Percentiles rank a stretch among this genome's conserved stretches.
Evolutionary conservation across 1,140 invertebrate species (phyloP).

Genomic region (Drosophila asahinai): DNA sequence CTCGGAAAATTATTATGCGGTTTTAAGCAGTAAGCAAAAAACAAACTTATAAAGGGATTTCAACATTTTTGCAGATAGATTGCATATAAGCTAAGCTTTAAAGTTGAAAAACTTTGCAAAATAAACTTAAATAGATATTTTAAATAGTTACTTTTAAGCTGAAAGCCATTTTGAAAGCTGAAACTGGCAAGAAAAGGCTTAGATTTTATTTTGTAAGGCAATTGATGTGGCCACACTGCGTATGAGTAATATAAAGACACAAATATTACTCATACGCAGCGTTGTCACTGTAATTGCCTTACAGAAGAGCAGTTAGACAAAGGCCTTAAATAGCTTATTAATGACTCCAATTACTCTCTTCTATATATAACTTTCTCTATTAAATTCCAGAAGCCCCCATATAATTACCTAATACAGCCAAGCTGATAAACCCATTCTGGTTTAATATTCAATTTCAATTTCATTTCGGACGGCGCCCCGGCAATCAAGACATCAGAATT

Average conservation of each 20-base stretch:
- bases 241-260: neutral
- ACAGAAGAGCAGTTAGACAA: too few species aligned
- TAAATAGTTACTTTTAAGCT: neutral
- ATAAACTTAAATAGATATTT: neutral
- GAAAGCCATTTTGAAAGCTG: too few species aligned
- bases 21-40: conserved; percentile 9
- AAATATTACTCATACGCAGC: too few species aligned
- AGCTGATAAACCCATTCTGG: conserved; percentile 19
- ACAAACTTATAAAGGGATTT: conserved; percentile 5
- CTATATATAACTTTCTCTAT: neutral
- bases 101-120: neutral
- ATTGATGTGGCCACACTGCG: neutral
- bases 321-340: too few species aligned
- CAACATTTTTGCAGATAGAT: neutral
- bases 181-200: too few species aligned
- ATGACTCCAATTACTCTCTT: neutral
- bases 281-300: too few species aligned
- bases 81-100: neutral
- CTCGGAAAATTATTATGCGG: conserved; percentile 15
- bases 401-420: conserved; percentile 1
- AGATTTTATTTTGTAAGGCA: too few species aligned
- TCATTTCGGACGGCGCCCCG: neutral
- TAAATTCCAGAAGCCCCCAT: neutral
- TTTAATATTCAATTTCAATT: conserved; percentile 51
- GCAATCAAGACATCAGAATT: conserved; percentile 43